A percentile compares a stretch with the other conserved stretches of the same genome.
phyloP scores from a whole-genome alignment of 1,140 invertebrate species.

The Bombus vancouverensis region DNA sequence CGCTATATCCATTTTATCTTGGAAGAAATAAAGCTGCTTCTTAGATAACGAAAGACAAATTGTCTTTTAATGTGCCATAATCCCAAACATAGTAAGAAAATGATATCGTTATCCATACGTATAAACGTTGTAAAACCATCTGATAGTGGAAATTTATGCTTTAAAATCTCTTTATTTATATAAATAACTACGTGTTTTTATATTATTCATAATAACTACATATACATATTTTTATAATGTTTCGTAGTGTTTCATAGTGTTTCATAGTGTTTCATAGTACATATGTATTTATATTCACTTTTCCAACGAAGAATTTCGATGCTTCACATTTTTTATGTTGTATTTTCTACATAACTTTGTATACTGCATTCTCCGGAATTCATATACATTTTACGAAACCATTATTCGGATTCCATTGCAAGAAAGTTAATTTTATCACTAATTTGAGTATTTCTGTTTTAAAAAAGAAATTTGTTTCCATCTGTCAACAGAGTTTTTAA shows the following conservation, averaged over 20 bases:
- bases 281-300: too few species aligned
- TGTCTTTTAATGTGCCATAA: background rate
- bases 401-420: background rate
- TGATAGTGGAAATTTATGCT: background rate
- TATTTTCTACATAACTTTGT: background rate
- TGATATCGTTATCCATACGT: background rate
- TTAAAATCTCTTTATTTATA: background rate
- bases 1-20: background rate
- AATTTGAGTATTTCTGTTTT: background rate
- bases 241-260: too few species aligned
- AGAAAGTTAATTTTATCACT: background rate
- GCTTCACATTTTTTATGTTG: background rate
- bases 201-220: too few species aligned
- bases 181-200: too few species aligned
- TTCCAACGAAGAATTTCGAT: background rate
- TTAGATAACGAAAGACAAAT: slow-evolving; percentile 5
- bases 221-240: too few species aligned
- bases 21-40: background rate
- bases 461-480: background rate
- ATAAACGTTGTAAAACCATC: background rate
- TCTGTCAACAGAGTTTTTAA: background rate
- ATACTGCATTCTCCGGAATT: background rate
- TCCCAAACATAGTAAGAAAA: background rate
- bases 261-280: too few species aligned
- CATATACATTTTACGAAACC: too few species aligned